Percentiles rank a stretch among this genome's conserved stretches.
Evolutionary conservation across 2,797 vertebrate genomes (phyloP).

Genomic region (Chelon labrosus): DNA sequence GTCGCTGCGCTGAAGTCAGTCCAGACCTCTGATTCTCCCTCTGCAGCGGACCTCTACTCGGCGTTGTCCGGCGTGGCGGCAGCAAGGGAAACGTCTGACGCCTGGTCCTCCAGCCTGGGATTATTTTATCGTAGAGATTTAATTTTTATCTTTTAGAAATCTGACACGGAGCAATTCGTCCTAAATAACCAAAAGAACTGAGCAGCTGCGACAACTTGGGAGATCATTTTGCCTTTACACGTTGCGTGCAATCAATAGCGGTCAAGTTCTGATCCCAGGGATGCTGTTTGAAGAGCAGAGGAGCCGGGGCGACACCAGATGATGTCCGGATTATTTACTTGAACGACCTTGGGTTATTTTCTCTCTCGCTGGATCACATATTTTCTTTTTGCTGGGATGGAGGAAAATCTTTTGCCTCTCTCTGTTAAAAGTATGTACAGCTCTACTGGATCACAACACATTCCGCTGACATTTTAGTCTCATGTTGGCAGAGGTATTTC

Average conservation of each 20-base stretch:
- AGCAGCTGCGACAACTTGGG: constrained; percentile 46
- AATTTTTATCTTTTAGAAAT: background rate
- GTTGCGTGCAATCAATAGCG: background rate
- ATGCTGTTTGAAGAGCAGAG: constrained; percentile 15
- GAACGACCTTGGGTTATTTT: constrained; percentile 63
- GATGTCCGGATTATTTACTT: constrained; percentile 50
- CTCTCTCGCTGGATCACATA: constrained; percentile 30
- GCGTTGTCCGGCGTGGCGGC: constrained; percentile 17
- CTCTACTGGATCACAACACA: background rate
- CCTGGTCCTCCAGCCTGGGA: background rate
- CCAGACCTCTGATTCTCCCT: constrained; percentile 9
- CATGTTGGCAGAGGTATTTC: constrained; percentile 2
- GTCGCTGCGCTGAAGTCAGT: constrained; percentile 27
- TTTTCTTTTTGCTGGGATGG: constrained; percentile 28
- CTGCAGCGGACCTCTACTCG: constrained; percentile 7
- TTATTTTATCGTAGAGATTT: too few species aligned
- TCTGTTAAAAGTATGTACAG: constrained; percentile 64
- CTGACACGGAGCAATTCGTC: constrained; percentile 14
- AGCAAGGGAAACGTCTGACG: background rate
- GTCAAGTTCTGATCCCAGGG: constrained; percentile 25
- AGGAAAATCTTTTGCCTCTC: background rate
- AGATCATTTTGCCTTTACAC: background rate
- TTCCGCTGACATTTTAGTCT: background rate
- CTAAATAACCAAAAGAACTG: background rate
- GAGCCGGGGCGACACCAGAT: constrained; percentile 19